Conservation (phyloP, 2,888 invertebrate genomes). For the Megamerina dolium region DNA sequence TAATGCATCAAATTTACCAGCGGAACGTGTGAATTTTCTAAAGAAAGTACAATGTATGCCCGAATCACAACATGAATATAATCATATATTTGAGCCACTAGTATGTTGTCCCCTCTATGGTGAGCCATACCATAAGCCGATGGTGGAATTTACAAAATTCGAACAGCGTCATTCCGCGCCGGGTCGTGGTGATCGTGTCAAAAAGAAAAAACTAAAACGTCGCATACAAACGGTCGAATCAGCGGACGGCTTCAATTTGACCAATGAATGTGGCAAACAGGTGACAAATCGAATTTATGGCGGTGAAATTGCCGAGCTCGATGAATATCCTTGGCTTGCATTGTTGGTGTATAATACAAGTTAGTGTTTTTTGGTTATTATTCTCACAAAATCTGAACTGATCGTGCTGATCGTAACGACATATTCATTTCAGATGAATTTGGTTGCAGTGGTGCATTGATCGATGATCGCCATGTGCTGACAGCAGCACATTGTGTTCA, state of each 20-base stretch:
- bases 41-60: conserved; percentile 43
- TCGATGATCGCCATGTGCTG: conserved; percentile 55
- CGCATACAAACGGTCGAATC: conserved; percentile 43
- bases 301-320: conserved; percentile 57
- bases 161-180: conserved; percentile 22
- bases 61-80: conserved; percentile 5
- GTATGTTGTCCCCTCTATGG: conserved; percentile 44
- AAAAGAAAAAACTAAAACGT: conserved; percentile 41
- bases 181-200: conserved; percentile 31
- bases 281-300: conserved; percentile 58
- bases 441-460: conserved; percentile 59
- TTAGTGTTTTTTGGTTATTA: conserved; percentile 30
- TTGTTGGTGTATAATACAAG: conserved; percentile 55
- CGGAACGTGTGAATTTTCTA: conserved; percentile 41
- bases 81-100: conserved; percentile 20
- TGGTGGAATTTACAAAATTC: conserved; percentile 37
- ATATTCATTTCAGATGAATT: conserved; percentile 45
- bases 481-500: conserved; percentile 61
- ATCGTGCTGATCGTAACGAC: not conserved
- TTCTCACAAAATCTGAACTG: too few species aligned
- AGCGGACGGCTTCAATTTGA: conserved; percentile 33
- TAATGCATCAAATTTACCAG: conserved; percentile 34
- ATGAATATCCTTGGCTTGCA: conserved; percentile 62
- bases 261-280: conserved; percentile 54
- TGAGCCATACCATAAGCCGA: conserved; percentile 38